Conservation (phyloP, 2,888 invertebrate genomes). For the Microlaimidae sp. region DNA sequence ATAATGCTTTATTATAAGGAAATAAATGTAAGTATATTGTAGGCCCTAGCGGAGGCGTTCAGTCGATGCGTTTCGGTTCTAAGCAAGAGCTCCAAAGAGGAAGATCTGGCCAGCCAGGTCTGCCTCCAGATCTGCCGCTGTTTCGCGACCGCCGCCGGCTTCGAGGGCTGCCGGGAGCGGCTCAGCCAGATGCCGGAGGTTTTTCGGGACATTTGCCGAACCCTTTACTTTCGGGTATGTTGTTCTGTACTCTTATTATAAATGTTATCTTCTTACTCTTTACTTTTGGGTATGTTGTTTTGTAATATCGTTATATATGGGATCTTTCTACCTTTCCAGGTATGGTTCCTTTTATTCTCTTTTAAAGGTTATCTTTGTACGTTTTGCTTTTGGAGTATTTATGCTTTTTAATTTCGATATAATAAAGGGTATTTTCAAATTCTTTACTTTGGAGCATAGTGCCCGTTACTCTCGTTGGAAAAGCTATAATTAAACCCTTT, state of each 20-base stretch:
- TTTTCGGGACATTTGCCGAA: conserved; percentile 63
- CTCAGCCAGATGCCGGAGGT: conserved; percentile 73
- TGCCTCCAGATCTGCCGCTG: conserved; percentile 77
- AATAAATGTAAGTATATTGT: no score
- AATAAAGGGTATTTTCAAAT: no score
- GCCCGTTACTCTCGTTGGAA: no score
- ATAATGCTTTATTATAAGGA: no score
- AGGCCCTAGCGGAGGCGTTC: conserved; percentile 64
- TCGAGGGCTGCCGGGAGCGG: conserved; percentile 68
- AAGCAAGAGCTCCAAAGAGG: conserved; percentile 55
- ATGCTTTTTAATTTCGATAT: no score
- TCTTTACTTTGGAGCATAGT: no score
- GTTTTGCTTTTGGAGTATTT: no score
- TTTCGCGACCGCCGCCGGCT: conserved; percentile 84
- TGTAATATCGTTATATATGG: background rate
- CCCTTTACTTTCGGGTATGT: conserved; percentile 62
- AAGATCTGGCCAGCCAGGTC: conserved; percentile 68
- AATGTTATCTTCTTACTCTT: conserved; percentile 12
- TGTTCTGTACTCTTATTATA: background rate
- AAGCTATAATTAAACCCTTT: no score
- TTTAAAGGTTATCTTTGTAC: conserved; percentile 15
- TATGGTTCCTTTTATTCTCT: no score
- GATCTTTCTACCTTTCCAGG: conserved; percentile 13
- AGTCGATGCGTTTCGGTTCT: conserved; percentile 82
- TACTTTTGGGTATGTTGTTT: conserved; percentile 3